Conservation (phyloP, 2,797 vertebrate species). For the Hyperoplus immaculatus region DNA sequence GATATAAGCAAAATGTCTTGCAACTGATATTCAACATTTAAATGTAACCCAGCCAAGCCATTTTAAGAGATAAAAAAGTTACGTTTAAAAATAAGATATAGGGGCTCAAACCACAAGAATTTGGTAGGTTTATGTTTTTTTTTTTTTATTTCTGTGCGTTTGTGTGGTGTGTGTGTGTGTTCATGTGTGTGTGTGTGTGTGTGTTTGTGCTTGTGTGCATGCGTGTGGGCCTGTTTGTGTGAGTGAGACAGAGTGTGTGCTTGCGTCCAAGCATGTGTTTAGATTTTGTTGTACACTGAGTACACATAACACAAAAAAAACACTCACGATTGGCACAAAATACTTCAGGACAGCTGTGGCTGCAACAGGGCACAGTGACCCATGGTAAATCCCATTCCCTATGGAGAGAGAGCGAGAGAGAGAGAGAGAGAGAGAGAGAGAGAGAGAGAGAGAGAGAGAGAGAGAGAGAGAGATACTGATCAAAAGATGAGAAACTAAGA, state of each 20-base stretch:
- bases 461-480: constrained; percentile 7
- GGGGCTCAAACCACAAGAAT: constrained; percentile 10
- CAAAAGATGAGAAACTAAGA: constrained; percentile 28
- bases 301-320: constrained; percentile 64
- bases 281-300: constrained; percentile 50
- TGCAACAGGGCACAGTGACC: constrained; percentile 52
- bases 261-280: constrained; percentile 54
- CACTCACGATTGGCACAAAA: constrained; percentile 55
- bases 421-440: not conserved
- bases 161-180: too few species aligned
- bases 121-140: not conserved
- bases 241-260: too few species aligned
- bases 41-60: not conserved
- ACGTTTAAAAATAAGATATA: not conserved
- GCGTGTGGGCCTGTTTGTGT: constrained; percentile 26
- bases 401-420: not conserved
- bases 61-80: not conserved
- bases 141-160: not conserved
- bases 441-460: constrained; percentile 15
- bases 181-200: not conserved
- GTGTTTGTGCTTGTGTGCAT: constrained; percentile 37
- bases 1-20: too few species aligned
- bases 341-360: constrained; percentile 52
- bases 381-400: constrained; percentile 46
- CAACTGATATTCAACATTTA: too few species aligned